A percentile compares a stretch with the other conserved stretches of the same genome.
Conservation (phyloP, 2,888 invertebrate species). For the Tenodera sinensis region DNA sequence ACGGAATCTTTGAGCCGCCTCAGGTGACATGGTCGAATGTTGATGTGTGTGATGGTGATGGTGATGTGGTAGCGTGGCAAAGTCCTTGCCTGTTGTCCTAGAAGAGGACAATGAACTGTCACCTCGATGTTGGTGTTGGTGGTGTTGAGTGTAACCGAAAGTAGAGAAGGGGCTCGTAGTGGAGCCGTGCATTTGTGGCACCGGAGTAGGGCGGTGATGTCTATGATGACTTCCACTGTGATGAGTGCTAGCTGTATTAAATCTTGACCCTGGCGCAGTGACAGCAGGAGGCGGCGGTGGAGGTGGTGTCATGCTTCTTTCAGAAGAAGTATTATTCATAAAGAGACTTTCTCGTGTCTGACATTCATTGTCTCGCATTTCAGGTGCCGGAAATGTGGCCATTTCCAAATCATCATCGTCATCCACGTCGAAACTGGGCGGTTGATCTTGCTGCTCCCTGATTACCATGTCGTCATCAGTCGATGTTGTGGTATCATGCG, state of each 20-base stretch:
- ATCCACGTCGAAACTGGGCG: not conserved
- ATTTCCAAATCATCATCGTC: conserved; percentile 19
- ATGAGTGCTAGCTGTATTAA: not conserved
- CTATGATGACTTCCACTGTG: not conserved
- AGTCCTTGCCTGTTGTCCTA: conserved; percentile 1
- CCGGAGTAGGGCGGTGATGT: conserved; percentile 21
- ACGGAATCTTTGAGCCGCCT: conserved; percentile 43
- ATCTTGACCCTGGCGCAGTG: conserved; percentile 43
- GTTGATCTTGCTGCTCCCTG: not conserved
- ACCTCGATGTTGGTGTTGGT: conserved; percentile 12
- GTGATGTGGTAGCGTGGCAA: conserved; percentile 17
- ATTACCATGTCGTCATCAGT: not conserved
- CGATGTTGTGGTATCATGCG: not conserved
- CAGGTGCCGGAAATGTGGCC: conserved; percentile 42
- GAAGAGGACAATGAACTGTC: not conserved
- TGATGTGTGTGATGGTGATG: conserved; percentile 48
- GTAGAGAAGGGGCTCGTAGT: conserved; percentile 49
- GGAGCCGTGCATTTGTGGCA: not conserved
- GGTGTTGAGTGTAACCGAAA: conserved; percentile 47
- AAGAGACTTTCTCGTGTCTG: conserved; percentile 81
- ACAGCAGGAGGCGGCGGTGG: conserved; percentile 43
- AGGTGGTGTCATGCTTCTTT: conserved; percentile 43
- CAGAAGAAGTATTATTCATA: conserved; percentile 42
- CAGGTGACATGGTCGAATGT: conserved; percentile 41
- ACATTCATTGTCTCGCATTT: conserved; percentile 72